Evolutionary conservation across 2,797 vertebrate species (phyloP).

Genomic region (Otolemur crassicaudatus): DNA sequence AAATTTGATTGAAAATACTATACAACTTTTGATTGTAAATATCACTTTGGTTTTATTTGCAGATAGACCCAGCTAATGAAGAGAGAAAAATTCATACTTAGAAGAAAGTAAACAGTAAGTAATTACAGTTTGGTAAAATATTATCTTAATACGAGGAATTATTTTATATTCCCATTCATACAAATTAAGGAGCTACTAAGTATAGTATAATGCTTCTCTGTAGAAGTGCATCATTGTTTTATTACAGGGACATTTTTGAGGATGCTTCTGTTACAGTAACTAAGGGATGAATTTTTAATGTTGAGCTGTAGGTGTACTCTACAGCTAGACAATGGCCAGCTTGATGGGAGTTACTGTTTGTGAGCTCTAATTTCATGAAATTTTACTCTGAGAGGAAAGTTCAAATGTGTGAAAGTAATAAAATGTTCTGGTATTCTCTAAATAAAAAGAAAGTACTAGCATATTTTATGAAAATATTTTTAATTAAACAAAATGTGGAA

Average conservation of each 20-base stretch:
- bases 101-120: neutral
- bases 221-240: neutral
- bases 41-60: neutral
- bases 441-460: neutral
- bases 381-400: neutral
- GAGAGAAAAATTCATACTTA: neutral
- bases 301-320: constrained; percentile 25
- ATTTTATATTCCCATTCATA: constrained; percentile 39
- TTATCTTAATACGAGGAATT: neutral
- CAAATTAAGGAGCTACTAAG: neutral
- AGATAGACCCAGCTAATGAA: neutral
- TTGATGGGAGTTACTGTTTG: constrained; percentile 26
- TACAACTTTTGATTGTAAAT: neutral
- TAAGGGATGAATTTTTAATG: constrained; percentile 1
- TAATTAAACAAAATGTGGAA: neutral
- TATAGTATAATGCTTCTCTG: neutral
- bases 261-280: neutral
- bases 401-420: constrained; percentile 8
- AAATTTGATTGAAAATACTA: neutral
- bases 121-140: constrained; percentile 2
- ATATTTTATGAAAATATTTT: neutral
- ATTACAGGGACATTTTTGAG: neutral
- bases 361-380: neutral
- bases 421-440: neutral
- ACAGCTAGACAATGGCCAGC: constrained; percentile 46